Evolutionary conservation across 2,797 vertebrate species (phyloP).

Genomic region (Chrysocyon brachyurus): DNA sequence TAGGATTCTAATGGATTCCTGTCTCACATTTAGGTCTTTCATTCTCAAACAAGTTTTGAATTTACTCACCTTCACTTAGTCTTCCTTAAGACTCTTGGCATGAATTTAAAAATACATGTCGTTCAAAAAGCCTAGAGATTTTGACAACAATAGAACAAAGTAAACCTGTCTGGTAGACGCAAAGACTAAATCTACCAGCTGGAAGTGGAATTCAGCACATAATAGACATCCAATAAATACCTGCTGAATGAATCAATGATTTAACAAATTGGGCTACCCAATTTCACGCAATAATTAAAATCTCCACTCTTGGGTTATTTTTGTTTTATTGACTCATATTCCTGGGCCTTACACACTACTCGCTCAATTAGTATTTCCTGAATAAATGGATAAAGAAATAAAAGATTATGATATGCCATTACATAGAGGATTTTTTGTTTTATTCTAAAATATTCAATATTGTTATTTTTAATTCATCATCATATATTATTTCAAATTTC

Average conservation of each 20-base stretch:
- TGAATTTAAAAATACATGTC: slow-evolving; percentile 10
- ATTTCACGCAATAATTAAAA: background rate
- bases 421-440: background rate
- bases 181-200: background rate
- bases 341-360: background rate
- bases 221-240: background rate
- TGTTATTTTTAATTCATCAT: slow-evolving; percentile 3
- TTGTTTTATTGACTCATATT: background rate
- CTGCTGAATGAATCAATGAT: background rate
- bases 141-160: background rate
- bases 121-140: background rate
- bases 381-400: slow-evolving; percentile 19
- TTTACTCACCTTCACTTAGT: background rate
- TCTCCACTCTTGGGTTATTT: background rate
- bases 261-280: background rate
- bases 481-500: background rate
- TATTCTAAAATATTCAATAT: slow-evolving; percentile 19
- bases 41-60: background rate
- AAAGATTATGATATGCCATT: background rate
- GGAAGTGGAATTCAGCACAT: background rate
- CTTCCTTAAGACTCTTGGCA: background rate
- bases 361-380: background rate
- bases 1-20: too few species aligned
- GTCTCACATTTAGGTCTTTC: too few species aligned
- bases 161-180: background rate